A percentile compares a stretch with the other conserved stretches of the same genome.
These are phyloP conservation scores for Tinea trinotella DNA, from an alignment of 2,888 invertebrate genomes.

Conservation along the genomic window DNA sequence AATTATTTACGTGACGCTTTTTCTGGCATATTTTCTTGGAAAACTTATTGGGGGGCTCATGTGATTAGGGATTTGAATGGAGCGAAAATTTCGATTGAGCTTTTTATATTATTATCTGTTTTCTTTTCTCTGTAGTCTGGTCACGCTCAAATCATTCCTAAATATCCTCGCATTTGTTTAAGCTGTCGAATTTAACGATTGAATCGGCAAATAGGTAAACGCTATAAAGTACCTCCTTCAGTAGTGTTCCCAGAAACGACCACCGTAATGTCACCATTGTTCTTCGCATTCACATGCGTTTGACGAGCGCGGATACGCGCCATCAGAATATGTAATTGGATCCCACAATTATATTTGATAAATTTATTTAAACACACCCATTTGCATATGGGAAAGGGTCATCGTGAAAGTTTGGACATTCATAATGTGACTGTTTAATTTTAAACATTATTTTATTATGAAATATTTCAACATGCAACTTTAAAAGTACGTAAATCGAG, in stretches of 20 bases:
- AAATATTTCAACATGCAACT: neutral
- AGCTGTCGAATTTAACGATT: slow-evolving; percentile 13
- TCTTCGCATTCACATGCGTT: slow-evolving; percentile 57
- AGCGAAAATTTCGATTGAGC: slow-evolving; percentile 10
- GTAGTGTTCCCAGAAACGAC: slow-evolving; percentile 61
- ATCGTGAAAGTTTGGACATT: slow-evolving; percentile 39
- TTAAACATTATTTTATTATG: neutral
- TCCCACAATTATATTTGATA: slow-evolving; percentile 20
- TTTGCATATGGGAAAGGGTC: slow-evolving; percentile 46
- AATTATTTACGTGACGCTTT: slow-evolving; percentile 41
- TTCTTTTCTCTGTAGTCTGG: neutral
- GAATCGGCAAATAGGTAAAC: slow-evolving; percentile 29
- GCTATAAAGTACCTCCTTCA: slow-evolving; percentile 42
- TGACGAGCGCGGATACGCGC: slow-evolving; percentile 61
- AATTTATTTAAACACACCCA: slow-evolving; percentile 29
- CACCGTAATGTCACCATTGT: slow-evolving; percentile 67
- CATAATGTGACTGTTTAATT: neutral
- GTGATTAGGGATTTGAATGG: slow-evolving; percentile 11
- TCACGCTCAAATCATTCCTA: slow-evolving; percentile 4
- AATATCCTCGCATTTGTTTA: slow-evolving; percentile 15
- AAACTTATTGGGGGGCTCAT: slow-evolving; percentile 6
- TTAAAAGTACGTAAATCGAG: too few relatives aligned
- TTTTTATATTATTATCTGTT: neutral
- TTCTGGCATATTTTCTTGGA: slow-evolving; percentile 26
- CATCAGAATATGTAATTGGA: slow-evolving; percentile 41